Percentiles rank a stretch among this genome's conserved stretches.
phyloP scores from a whole-genome alignment of 2,888 invertebrate species.

The Morpho achilles region DNA sequence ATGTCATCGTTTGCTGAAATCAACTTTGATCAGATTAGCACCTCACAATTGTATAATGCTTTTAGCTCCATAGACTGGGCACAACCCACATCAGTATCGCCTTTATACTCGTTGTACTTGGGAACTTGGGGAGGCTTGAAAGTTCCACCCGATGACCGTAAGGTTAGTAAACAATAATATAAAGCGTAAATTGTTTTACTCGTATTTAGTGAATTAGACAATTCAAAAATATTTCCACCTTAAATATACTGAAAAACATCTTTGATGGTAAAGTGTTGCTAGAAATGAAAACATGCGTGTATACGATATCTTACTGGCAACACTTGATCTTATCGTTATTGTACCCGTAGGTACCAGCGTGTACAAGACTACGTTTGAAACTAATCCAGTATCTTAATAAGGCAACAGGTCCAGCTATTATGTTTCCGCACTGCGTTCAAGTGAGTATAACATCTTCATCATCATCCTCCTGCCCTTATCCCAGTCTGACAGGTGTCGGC shows the following conservation, averaged over 20 bases:
- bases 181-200: background rate
- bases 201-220: background rate
- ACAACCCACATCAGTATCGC: constrained; percentile 82
- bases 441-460: constrained; percentile 59
- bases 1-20: no score
- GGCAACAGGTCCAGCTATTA: constrained; percentile 83
- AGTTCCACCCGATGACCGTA: constrained; percentile 83
- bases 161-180: constrained; percentile 48
- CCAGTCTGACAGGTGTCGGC: no score
- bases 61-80: constrained; percentile 89
- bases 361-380: constrained; percentile 91
- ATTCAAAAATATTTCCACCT: background rate
- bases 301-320: background rate
- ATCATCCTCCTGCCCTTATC: no score
- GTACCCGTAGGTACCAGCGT: constrained; percentile 81
- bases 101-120: constrained; percentile 88
- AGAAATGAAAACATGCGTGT: no score
- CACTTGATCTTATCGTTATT: background rate
- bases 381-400: constrained; percentile 89
- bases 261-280: no score
- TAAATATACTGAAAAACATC: no score
- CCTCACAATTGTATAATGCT: constrained; percentile 9
- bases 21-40: no score
- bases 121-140: constrained; percentile 82
- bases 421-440: constrained; percentile 90